phyloP scores from a whole-genome alignment of 2,797 vertebrate genomes.

The Luscinia luscinia region DNA sequence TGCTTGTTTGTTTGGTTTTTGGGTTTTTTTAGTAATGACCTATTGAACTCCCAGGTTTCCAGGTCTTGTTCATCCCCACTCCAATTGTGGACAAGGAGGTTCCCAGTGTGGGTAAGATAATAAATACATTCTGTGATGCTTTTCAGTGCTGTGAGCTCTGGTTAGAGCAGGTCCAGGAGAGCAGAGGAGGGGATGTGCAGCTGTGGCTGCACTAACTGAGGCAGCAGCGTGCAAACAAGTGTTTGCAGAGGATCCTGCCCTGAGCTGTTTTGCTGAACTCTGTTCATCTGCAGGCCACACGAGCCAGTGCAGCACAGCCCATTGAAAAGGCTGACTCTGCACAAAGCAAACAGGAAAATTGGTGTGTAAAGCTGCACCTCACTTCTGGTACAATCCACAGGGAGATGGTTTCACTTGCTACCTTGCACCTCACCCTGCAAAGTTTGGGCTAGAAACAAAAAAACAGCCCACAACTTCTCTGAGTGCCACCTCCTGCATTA shows the following conservation, averaged over 20 bases:
- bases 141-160: neutral
- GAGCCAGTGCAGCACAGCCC: neutral
- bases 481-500: fast-evolving
- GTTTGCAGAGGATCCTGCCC: neutral
- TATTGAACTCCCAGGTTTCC: neutral
- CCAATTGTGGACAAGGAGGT: neutral
- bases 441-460: neutral
- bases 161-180: neutral
- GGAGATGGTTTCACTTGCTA: neutral
- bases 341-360: slow-evolving; percentile 22
- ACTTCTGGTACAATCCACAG: neutral
- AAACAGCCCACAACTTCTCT: fast-evolving
- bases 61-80: neutral
- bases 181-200: neutral
- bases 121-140: neutral
- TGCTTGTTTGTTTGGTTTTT: no score
- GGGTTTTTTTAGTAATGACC: no score
- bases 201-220: fast-evolving
- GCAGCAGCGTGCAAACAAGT: neutral
- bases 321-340: neutral
- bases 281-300: neutral
- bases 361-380: neutral
- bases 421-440: neutral
- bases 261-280: slow-evolving; percentile 27
- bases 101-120: neutral